phyloP scores from a whole-genome alignment of 2,113 vertebrate species.

The Corvus cornix region DNA sequence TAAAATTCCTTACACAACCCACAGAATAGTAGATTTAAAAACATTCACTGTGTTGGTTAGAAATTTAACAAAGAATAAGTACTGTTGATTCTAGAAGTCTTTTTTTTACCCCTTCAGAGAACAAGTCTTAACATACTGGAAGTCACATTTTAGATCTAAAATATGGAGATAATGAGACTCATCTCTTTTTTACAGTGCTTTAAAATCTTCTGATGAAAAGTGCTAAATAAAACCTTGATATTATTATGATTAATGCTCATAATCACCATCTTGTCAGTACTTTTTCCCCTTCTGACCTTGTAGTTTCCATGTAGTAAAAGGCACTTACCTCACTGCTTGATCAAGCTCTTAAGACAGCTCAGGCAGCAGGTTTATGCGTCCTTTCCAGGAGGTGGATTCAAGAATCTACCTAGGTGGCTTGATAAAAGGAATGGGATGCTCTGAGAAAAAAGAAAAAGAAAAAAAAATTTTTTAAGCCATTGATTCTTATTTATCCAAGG shows the following conservation, averaged over 20 bases:
- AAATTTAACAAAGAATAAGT: background rate
- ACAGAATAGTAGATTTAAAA: background rate
- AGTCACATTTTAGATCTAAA: constrained; percentile 50
- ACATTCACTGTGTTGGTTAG: background rate
- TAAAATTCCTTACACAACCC: background rate
- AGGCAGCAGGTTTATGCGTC: constrained; percentile 54
- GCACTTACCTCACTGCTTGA: constrained; percentile 66
- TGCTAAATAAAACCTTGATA: constrained; percentile 44
- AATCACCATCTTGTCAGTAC: constrained; percentile 56
- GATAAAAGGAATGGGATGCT: constrained; percentile 13
- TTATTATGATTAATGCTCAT: constrained; percentile 66
- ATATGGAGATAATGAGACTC: constrained; percentile 47
- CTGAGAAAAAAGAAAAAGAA: background rate
- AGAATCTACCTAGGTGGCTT: constrained; percentile 48
- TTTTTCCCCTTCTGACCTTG: constrained; percentile 63
- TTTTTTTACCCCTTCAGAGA: background rate
- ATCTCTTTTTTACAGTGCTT: constrained; percentile 28
- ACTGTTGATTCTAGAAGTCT: constrained; percentile 1
- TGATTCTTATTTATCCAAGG: background rate
- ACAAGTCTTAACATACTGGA: background rate
- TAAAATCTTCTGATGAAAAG: constrained; percentile 63
- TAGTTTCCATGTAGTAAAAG: constrained; percentile 60
- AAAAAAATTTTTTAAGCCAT: background rate
- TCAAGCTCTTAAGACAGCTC: constrained; percentile 62
- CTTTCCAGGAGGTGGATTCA: constrained; percentile 57